Evolutionary conservation across 2,888 invertebrate species (phyloP).

Genomic region (Noctua fimbriata): DNA sequence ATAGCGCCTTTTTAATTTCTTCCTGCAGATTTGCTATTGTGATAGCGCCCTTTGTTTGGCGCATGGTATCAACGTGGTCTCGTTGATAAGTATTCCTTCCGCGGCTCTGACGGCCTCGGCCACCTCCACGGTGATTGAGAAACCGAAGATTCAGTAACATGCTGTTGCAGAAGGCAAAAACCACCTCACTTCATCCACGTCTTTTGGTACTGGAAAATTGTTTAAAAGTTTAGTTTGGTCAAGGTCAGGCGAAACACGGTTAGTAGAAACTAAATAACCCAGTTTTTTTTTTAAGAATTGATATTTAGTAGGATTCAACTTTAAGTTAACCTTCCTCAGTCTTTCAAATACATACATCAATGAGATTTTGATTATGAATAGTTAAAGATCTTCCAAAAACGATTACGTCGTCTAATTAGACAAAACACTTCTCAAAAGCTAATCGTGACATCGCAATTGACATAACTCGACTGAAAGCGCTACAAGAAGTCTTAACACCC

Average conservation of each 20-base stretch:
- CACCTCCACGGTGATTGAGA: too few species aligned
- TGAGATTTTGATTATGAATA: constrained; percentile 3
- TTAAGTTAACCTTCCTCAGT: neutral
- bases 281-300: neutral
- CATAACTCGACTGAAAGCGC: neutral
- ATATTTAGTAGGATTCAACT: neutral
- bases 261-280: neutral
- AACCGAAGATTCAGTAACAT: too few species aligned
- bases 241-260: neutral
- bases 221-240: too few species aligned
- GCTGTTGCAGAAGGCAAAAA: neutral
- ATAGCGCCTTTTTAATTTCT: too few species aligned
- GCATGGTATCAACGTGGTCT: too few species aligned
- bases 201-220: neutral
- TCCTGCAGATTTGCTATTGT: too few species aligned
- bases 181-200: neutral
- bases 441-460: neutral
- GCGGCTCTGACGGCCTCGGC: too few species aligned
- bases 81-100: too few species aligned
- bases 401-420: constrained; percentile 1
- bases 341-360: constrained; percentile 4
- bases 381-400: neutral
- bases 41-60: too few species aligned
- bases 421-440: neutral
- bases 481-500: neutral